Evolutionary conservation across 1,140 invertebrate species (phyloP), one percentile per base, ranked within the genome.

Genomic region (Littorina saxatilis): DNA sequence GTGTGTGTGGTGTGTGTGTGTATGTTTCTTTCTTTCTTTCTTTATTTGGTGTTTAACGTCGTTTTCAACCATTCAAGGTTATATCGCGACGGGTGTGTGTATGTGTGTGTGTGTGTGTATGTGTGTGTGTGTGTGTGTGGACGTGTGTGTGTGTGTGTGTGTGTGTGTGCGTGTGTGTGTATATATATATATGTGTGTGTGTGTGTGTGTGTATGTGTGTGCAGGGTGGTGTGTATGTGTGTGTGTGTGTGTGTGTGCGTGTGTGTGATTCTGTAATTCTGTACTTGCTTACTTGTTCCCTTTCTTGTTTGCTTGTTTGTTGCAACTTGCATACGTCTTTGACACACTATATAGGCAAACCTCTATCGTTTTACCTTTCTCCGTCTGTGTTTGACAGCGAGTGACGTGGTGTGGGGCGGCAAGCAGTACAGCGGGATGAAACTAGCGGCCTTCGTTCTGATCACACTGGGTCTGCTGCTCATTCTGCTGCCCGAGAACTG

Each of bases 401-500:
- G 98, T 87, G 97, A 98, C 92, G 95, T 96, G 79, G 95, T 96
- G 72, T 93, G 97, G 83, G 97, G 98, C 90, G 95, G 95, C 75
- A 96, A 95, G 1, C 94, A 95, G 84, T 98, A 98, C 92, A 95
- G 96, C 87, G 97, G 97, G 27, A 99, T 98, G 97, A 98, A 98
- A 93, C 92, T 98, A 83, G 96, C 97, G 35, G 97, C 97, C 76
- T 96, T 98, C 88, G 96, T 98, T 80, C 93, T 98, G 20, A 98
- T 98, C 87, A 75, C 86, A 23, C 78, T 89, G 20, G 90, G 91
- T 11, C 88, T 92, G 63, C 63, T 90, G 43, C 94, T 98, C 47
- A 97, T 98, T 73, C 96, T 98, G 95, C 96, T 99, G 87, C 98
- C 97, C 2, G 96, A 97, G 90, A 97, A 98, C 92, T 99, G 97